Conservation (phyloP, 2,113 vertebrate species). For the Psittacula cyanocephala region DNA sequence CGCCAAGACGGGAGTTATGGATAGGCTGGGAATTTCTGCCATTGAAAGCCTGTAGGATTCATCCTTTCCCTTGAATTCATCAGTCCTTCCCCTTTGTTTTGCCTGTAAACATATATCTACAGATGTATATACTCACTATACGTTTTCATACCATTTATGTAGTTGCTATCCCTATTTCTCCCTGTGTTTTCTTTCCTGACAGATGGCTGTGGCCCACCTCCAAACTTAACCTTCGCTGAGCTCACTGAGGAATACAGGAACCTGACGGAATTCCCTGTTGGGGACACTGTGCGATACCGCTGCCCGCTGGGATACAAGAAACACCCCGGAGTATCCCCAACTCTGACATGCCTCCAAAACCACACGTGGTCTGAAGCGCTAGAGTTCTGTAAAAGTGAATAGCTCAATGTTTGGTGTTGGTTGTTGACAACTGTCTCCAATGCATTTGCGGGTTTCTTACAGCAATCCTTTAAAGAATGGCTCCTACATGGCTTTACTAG, state of each 20-base stretch:
- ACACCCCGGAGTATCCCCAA: not conserved
- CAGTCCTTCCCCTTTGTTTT: not conserved
- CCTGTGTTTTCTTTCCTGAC: not conserved
- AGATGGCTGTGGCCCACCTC: constrained; percentile 47
- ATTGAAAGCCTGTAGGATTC: not conserved
- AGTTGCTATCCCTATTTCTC: accelerated
- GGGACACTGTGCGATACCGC: constrained; percentile 19
- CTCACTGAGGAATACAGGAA: not conserved
- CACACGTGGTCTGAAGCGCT: constrained; percentile 51
- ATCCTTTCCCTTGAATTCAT: not conserved
- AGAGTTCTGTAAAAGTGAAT: constrained; percentile 66
- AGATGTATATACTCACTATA: accelerated
- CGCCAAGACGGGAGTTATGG: accelerated
- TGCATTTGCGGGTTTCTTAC: not conserved
- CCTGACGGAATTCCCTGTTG: not conserved
- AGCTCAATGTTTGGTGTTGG: constrained; percentile 36
- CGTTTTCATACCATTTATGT: not conserved
- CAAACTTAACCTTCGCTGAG: constrained; percentile 30
- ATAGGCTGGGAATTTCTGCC: not conserved
- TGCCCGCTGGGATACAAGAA: not conserved
- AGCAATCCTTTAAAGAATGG: not conserved
- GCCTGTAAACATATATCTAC: not conserved
- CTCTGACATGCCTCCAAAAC: constrained; percentile 52
- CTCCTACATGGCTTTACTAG: constrained; percentile 62
- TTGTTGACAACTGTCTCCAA: not conserved